Evolutionary conservation across 1,140 invertebrate genomes (phyloP).

Genomic region (Eulimnadia texana): DNA sequence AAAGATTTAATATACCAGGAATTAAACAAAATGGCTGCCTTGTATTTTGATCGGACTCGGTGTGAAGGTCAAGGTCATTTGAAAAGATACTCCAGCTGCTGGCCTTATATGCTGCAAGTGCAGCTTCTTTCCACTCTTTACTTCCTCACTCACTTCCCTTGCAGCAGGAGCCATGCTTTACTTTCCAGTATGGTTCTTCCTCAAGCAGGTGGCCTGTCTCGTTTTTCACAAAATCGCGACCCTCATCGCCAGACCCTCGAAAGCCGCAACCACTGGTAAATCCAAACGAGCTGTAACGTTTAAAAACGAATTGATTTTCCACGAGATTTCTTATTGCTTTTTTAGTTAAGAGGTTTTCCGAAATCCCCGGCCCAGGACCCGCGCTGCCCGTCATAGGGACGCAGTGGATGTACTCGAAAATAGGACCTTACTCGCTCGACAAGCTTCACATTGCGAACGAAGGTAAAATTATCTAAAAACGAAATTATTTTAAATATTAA

Average conservation of each 20-base stretch:
- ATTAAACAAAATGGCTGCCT: too few relatives aligned
- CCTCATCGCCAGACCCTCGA: neutral
- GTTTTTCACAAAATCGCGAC: neutral
- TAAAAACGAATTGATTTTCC: neutral
- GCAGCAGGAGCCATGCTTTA: neutral
- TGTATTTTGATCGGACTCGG: too few relatives aligned
- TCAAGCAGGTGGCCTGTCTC: neutral
- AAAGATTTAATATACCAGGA: too few relatives aligned
- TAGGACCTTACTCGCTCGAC: conserved; percentile 51
- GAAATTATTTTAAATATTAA: conserved; percentile 24
- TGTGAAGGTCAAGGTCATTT: neutral
- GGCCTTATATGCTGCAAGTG: too few relatives aligned
- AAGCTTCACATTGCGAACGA: conserved; percentile 64
- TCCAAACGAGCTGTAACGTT: neutral
- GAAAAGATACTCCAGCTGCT: too few relatives aligned
- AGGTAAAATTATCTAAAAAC: conserved; percentile 31
- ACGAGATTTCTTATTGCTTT: neutral
- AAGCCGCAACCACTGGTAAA: neutral
- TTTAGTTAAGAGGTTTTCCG: conserved; percentile 12
- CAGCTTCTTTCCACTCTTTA: too few relatives aligned
- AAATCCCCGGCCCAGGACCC: conserved; percentile 54
- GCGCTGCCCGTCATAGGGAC: conserved; percentile 59
- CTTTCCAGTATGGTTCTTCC: neutral
- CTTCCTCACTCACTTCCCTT: too few relatives aligned
- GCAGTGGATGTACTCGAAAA: conserved; percentile 53